Conservation (phyloP, 1,140 invertebrate species). For the Calosoma granatense region DNA sequence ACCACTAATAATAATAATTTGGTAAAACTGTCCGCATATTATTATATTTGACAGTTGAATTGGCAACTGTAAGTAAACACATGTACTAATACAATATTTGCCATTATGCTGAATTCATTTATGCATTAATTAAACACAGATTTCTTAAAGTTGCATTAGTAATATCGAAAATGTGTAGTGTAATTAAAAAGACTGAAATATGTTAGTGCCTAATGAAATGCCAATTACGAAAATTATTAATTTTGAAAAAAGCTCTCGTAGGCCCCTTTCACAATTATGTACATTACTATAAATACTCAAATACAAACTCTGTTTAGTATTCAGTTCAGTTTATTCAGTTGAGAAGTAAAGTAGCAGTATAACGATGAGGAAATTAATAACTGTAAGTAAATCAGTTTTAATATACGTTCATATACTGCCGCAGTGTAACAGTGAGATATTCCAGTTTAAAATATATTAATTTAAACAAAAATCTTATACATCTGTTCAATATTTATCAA, state of each 20-base stretch:
- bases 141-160: too few relatives aligned
- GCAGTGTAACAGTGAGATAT: constrained; percentile 5
- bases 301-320: neutral
- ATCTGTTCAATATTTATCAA: too few relatives aligned
- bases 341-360: neutral
- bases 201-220: constrained; percentile 11
- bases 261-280: neutral
- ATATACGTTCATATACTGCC: neutral
- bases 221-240: constrained; percentile 8
- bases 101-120: too few relatives aligned
- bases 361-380: neutral
- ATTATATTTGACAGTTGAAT: too few relatives aligned
- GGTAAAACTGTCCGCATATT: too few relatives aligned
- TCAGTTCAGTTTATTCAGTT: constrained; percentile 13
- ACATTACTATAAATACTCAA: constrained; percentile 8
- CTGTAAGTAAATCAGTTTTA: neutral
- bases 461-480: too few relatives aligned
- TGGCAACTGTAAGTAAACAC: too few relatives aligned
- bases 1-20: too few relatives aligned
- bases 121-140: too few relatives aligned
- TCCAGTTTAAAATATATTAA: neutral
- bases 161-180: too few relatives aligned
- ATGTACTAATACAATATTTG: too few relatives aligned
- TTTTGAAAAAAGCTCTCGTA: neutral
- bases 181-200: too few relatives aligned